phyloP scores from a whole-genome alignment of 2,888 invertebrate species.

The Oligia strigilis region DNA sequence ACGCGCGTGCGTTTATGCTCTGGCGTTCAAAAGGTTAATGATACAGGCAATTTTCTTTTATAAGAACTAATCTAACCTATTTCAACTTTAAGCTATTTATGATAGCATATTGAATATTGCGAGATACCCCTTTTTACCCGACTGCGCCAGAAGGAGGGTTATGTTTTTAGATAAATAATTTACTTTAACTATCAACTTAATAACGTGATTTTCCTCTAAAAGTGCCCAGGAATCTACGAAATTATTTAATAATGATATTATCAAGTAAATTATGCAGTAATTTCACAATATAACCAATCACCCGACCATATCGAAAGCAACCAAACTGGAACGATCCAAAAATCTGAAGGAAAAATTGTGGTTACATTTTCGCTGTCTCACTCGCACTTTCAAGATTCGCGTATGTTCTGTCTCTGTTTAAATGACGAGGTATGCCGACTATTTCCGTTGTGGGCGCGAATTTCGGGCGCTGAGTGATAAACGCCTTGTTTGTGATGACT shows the following conservation, averaged over 20 bases:
- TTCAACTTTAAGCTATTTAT: not conserved
- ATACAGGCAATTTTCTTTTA: not conserved
- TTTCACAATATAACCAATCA: slow-evolving; percentile 62
- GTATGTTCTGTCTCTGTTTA: slow-evolving; percentile 65
- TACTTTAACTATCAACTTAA: not conserved
- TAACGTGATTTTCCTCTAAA: not conserved
- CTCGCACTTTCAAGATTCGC: slow-evolving; percentile 37
- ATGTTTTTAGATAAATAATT: not conserved
- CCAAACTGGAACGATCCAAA: slow-evolving; percentile 53
- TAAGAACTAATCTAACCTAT: not conserved
- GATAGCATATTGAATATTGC: too few relatives aligned
- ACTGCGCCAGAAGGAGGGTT: too few relatives aligned
- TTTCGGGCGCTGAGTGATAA: slow-evolving; percentile 68
- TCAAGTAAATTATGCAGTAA: slow-evolving; percentile 32
- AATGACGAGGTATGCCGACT: slow-evolving; percentile 67
- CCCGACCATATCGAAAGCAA: slow-evolving; percentile 53
- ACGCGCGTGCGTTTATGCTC: too few relatives aligned
- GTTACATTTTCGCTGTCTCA: slow-evolving; percentile 51
- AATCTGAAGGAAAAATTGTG: slow-evolving; percentile 50
- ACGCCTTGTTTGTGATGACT: slow-evolving; percentile 58
- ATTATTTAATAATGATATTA: slow-evolving; percentile 35
- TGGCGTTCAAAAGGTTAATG: too few relatives aligned
- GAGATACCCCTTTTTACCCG: not conserved
- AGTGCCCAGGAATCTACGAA: slow-evolving; percentile 19
- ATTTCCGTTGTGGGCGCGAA: slow-evolving; percentile 78